Conservation (phyloP, 2,888 invertebrate genomes). For the Microplitis deprimator region DNA sequence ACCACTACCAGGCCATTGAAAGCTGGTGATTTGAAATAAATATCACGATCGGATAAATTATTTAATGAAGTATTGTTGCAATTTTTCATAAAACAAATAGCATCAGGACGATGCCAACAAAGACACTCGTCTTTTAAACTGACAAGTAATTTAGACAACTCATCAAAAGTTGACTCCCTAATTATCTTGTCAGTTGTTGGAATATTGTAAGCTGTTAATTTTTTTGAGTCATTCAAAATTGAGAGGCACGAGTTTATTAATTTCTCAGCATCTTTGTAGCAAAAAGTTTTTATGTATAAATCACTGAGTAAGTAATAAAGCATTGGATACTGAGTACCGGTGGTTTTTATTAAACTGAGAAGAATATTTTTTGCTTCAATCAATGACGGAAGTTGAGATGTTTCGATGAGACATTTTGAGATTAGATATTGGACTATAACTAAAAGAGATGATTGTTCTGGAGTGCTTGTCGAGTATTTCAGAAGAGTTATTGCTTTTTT, state of each 20-base stretch:
- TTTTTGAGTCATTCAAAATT: constrained; percentile 41
- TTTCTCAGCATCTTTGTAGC: constrained; percentile 54
- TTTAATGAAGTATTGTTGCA: constrained; percentile 51
- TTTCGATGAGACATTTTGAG: constrained; percentile 20
- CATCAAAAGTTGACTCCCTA: constrained; percentile 45
- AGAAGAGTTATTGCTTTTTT: not conserved
- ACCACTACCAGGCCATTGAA: constrained; percentile 58
- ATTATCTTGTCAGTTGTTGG: constrained; percentile 55
- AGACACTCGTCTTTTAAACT: constrained; percentile 52
- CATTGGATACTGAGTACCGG: constrained; percentile 51
- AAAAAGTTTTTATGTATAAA: constrained; percentile 55
- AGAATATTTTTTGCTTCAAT: constrained; percentile 49
- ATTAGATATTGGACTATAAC: constrained; percentile 22
- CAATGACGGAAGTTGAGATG: constrained; percentile 46
- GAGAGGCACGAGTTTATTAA: constrained; percentile 48
- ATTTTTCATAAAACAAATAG: constrained; percentile 53
- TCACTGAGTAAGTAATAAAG: constrained; percentile 54
- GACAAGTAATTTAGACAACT: constrained; percentile 20
- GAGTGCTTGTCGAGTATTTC: not conserved
- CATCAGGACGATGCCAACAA: constrained; percentile 58
- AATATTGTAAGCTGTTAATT: constrained; percentile 48
- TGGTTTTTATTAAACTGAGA: constrained; percentile 45
- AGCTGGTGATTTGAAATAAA: constrained; percentile 58
- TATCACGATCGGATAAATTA: constrained; percentile 38
- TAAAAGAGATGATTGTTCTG: not conserved